A percentile compares a stretch with the other conserved stretches of the same genome.
Conservation (phyloP, 2,888 invertebrate genomes). For the Heliconius ismenius region DNA sequence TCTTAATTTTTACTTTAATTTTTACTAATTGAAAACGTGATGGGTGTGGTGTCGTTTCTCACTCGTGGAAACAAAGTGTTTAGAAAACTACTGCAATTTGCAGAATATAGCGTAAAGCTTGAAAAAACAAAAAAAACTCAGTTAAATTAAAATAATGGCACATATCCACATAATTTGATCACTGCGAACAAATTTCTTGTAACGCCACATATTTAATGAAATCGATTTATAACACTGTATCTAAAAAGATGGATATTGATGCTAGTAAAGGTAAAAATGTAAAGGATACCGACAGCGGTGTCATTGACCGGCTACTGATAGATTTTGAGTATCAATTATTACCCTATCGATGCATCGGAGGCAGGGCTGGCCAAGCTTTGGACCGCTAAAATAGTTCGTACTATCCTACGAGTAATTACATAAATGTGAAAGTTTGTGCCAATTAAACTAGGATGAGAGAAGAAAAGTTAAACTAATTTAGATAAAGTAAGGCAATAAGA, state of each 20-base stretch:
- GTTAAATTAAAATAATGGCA: not conserved
- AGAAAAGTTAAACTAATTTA: too few relatives aligned
- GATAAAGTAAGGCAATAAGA: not conserved
- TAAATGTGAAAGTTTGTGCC: too few relatives aligned
- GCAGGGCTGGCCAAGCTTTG: not conserved
- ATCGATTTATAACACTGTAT: conserved; percentile 16
- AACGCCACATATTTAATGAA: conserved; percentile 16
- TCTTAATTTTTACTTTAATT: too few relatives aligned
- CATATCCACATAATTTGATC: not conserved
- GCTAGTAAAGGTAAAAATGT: conserved; percentile 9
- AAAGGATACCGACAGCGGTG: conserved; percentile 24
- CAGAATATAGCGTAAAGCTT: not conserved
- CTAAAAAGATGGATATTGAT: conserved; percentile 3
- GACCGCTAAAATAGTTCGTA: not conserved
- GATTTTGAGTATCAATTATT: conserved; percentile 37
- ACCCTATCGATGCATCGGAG: conserved; percentile 15
- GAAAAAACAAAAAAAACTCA: not conserved
- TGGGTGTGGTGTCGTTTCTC: too few relatives aligned
- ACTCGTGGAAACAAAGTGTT: too few relatives aligned
- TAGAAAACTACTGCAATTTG: not conserved
- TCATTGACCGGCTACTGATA: conserved; percentile 47
- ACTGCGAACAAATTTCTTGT: not conserved
- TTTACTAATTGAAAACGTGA: too few relatives aligned
- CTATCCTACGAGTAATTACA: too few relatives aligned
- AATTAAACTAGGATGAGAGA: too few relatives aligned